phyloP scores from a whole-genome alignment of 2,888 invertebrate species.

The Campoplex capitator region DNA sequence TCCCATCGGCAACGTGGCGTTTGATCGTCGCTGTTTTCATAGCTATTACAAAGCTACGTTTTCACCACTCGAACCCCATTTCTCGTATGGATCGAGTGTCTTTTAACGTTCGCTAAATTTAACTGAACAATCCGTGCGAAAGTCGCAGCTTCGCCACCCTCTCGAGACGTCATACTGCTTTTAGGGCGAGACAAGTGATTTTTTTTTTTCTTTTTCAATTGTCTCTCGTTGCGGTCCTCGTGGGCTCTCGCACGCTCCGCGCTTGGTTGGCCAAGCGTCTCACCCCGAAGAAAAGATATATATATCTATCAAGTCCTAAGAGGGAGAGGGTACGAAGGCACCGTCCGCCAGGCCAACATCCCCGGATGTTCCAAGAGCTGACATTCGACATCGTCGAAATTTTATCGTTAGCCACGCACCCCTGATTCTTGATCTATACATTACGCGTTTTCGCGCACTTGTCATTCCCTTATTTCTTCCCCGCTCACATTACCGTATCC shows the following conservation, averaged over 20 bases:
- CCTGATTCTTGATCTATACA: slow-evolving; percentile 53
- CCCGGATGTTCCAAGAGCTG: slow-evolving; percentile 72
- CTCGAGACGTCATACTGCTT: slow-evolving; percentile 73
- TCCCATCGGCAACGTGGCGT: slow-evolving; percentile 79
- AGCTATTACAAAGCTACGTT: slow-evolving; percentile 64
- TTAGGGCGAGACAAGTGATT: slow-evolving; percentile 83
- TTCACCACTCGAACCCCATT: slow-evolving; percentile 48
- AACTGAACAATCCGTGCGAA: slow-evolving; percentile 47
- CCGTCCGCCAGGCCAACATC: slow-evolving; percentile 69
- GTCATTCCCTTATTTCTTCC: slow-evolving; percentile 51
- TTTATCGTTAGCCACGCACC: slow-evolving; percentile 75
- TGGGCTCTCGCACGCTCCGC: slow-evolving; percentile 76
- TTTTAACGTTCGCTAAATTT: slow-evolving; percentile 61
- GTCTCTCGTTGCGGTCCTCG: slow-evolving; percentile 78
- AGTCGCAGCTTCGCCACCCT: slow-evolving; percentile 70
- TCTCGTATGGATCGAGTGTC: slow-evolving; percentile 24
- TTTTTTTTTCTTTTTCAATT: slow-evolving; percentile 80
- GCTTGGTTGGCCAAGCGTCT: slow-evolving; percentile 83
- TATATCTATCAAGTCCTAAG: slow-evolving; percentile 11
- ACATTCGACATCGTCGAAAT: slow-evolving; percentile 74
- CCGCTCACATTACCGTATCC: slow-evolving; percentile 26
- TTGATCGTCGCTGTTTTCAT: slow-evolving; percentile 73
- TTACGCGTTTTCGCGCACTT: slow-evolving; percentile 63
- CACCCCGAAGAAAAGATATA: slow-evolving; percentile 74
- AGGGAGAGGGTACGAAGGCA: slow-evolving; percentile 29